Base-by-base conservation (phyloP, 2,888 invertebrate species). In the Chrysina gloriosa region DNA sequence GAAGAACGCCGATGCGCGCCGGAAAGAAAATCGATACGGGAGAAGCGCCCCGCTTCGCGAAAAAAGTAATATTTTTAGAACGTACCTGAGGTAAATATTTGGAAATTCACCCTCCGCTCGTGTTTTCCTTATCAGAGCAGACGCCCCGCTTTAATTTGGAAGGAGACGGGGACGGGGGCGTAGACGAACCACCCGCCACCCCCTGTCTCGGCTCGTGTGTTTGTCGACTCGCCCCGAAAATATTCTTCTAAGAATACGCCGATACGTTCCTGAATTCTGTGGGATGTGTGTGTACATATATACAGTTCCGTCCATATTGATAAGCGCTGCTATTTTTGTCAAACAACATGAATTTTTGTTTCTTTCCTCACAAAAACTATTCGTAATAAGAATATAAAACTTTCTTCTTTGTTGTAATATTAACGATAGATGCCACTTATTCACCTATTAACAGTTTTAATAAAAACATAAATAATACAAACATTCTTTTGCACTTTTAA, bases 1-100 rank as follows among this genome's bases (percentile, higher is more conserved):
- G 27, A 25, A 54, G 16, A 23, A 16, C 56, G 25, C 4, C 21
- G 29, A n/a, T 34, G 47, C 56, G 65, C 21, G 34, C 21, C 27
- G n/a, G n/a, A n/a, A n/a, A 25, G 48, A 25, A 64, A 72, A 72
- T 72, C 72, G 67, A 72, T 72, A 71, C 7, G 61, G 25, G 52
- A n/a, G 27, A 23, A 27, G 16, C 23, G 42, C 67, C 65, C 63
- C 48, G 61, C 67, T 70, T 69, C 42, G 58, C 58, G 27, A 73
- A 71, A n/a, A 70, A 70, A 69, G 69, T 65, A 69, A 69, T 69
- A 58, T 70, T 73, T 72, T 71, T 72, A 72, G 72, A 70, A 65
- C 65, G 58, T 56, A 61, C n/a, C n/a, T n/a, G n/a, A 63, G 69
- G 73, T 72, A 71, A 73, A 73, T 73, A 73, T 73, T 73, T 71